Evolutionary conservation across 2,113 vertebrate species (phyloP).

Genomic region (Neoarius graeffei): DNA sequence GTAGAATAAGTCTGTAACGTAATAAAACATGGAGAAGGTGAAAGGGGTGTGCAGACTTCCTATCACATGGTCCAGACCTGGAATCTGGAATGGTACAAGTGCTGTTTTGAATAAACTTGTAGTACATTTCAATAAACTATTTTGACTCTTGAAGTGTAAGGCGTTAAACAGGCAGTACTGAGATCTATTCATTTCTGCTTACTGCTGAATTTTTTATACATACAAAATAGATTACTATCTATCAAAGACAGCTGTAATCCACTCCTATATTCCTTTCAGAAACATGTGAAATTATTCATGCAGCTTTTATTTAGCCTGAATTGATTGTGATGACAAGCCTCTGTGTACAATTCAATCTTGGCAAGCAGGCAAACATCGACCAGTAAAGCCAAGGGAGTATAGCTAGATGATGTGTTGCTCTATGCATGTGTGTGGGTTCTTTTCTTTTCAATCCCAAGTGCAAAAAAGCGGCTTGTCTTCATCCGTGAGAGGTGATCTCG

Average conservation of each 20-base stretch:
- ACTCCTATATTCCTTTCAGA: neutral
- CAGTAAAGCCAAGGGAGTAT: neutral
- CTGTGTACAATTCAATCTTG: constrained; percentile 23
- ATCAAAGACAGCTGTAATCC: neutral
- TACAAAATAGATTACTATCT: neutral
- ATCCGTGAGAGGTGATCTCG: constrained; percentile 28
- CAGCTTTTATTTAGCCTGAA: constrained; percentile 25
- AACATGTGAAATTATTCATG: constrained; percentile 36
- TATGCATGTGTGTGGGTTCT: neutral
- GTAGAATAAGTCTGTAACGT: no score
- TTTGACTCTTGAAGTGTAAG: neutral
- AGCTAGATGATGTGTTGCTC: neutral
- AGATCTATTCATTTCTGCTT: neutral
- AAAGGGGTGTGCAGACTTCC: neutral
- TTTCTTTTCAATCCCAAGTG: constrained; percentile 7
- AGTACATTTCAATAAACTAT: neutral
- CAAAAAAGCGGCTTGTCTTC: constrained; percentile 46
- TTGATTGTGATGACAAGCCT: neutral
- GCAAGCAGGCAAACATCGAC: constrained; percentile 2
- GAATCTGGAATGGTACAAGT: neutral
- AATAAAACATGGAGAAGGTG: no score
- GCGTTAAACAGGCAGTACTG: neutral
- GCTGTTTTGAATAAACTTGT: neutral
- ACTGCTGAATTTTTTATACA: neutral
- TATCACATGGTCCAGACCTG: neutral